Conservation (phyloP, 2,113 vertebrate genomes). For the Archilochus colubris region DNA sequence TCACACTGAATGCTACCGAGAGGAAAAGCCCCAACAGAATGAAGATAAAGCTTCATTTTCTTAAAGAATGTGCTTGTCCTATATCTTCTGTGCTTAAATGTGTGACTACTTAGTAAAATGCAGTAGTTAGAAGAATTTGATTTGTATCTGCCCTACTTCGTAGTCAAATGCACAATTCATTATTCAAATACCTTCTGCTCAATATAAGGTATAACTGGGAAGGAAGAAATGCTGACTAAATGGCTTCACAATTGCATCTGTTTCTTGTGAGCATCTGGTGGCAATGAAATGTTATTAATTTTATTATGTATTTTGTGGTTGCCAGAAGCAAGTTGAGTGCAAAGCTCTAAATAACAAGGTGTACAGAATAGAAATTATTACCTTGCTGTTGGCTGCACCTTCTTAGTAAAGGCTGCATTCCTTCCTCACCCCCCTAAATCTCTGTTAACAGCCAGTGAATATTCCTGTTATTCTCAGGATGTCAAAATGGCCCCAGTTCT, state of each 20-base stretch:
- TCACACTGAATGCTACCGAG: not conserved
- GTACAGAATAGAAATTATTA: not conserved
- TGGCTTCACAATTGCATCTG: conserved; percentile 28
- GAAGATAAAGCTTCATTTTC: not conserved
- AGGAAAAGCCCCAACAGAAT: not conserved
- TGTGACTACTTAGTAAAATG: not conserved
- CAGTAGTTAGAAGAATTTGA: not conserved
- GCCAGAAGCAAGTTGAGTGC: conserved; percentile 2
- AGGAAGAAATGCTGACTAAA: conserved; percentile 62
- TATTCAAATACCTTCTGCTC: conserved; percentile 14
- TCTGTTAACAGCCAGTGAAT: not conserved
- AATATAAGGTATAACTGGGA: not conserved
- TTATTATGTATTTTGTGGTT: conserved; percentile 60
- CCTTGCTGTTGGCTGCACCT: not conserved
- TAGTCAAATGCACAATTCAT: conserved; percentile 25
- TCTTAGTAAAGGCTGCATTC: not conserved
- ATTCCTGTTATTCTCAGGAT: not conserved
- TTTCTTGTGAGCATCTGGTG: conserved; percentile 67
- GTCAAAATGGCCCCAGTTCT: not conserved
- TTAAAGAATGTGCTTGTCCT: not conserved
- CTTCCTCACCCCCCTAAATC: not conserved
- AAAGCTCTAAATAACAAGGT: conserved; percentile 42
- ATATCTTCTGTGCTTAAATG: not conserved
- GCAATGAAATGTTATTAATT: conserved; percentile 72
- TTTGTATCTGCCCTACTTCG: conserved; percentile 22